Base-by-base conservation (phyloP, 2,888 invertebrate species). In the Lochmaea crataegi region DNA sequence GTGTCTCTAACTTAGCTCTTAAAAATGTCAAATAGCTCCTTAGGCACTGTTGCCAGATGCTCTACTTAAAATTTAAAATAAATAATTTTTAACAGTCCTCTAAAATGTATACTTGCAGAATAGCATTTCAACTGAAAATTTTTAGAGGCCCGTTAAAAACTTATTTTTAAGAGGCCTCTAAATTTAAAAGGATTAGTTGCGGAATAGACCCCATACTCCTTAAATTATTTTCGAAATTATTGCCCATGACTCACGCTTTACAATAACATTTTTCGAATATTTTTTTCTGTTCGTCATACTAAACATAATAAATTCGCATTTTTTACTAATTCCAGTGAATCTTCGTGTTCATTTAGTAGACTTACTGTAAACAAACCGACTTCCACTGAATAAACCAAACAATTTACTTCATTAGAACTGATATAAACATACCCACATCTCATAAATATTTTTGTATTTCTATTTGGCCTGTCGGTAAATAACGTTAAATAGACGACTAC, bases 371-470 rank as follows among this genome's bases (percentile, higher is more conserved):
- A 66, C 56, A 66, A 56, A 66, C 41, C 45, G 18, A 16, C 16
- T 66, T 7, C 57, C 45, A 66, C 56, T 66, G 11, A 41, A 65
- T 57, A 66, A 66, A 66, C 57, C 26, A 12, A 66, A 56, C 65
- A 32, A 56, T 22, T 67, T 67, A 66, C 42, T 57, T 67, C 67
- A 67, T 67, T 67, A 67, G 57, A 45, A 22, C 42, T 57, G 58
- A 57, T 58, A 45, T 67, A 67, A 67, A 67, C 67, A 67, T 45
- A 58, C 26, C 58, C 58, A 58, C 58, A 12, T 58, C 45, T 45
- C 58, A 45, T 67, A 67, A 67, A 67, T 67, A 67, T 67, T 67
- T 67, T 66, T 41, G 57, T 66, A 41, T 57, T 38, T 16, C 10
- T 16, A 53, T 38, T 66, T 22, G 57, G 42, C 16, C 10, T 57